Evolutionary conservation across 2,113 vertebrate genomes (phyloP).

Genomic region (Ariopsis seemanni): DNA sequence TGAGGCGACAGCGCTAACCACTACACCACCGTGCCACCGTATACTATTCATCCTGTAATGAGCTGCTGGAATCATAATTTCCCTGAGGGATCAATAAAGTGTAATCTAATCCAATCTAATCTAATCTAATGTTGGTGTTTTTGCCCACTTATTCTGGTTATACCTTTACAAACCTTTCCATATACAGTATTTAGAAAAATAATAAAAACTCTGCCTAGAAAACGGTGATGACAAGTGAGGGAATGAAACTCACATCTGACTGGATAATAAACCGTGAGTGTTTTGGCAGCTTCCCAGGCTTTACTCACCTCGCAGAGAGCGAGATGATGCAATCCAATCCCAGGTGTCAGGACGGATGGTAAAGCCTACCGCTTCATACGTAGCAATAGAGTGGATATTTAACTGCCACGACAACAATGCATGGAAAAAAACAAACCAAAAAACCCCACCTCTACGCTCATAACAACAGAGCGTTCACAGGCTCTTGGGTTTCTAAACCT

Average conservation of each 20-base stretch:
- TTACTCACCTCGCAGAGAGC: constrained; percentile 26
- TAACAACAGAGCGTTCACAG: neutral
- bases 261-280: neutral
- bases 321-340: constrained; percentile 26
- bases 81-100: no score
- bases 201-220: neutral
- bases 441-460: neutral
- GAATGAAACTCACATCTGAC: constrained; percentile 2
- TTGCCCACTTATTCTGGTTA: neutral
- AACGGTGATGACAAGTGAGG: neutral
- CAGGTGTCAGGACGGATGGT: constrained; percentile 4
- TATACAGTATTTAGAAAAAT: neutral
- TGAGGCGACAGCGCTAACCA: no score
- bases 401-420: neutral
- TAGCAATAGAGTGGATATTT: neutral
- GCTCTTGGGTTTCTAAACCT: neutral
- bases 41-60: no score
- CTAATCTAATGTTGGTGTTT: no score
- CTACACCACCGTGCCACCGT: no score
- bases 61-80: no score
- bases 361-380: neutral
- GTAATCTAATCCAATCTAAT: no score
- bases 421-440: neutral
- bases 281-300: constrained; percentile 14
- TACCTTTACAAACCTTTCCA: neutral